A percentile compares a stretch with the other conserved stretches of the same genome.
phyloP scores from a whole-genome alignment of 2,113 vertebrate genomes.

The Cyphotilapia sp. region DNA sequence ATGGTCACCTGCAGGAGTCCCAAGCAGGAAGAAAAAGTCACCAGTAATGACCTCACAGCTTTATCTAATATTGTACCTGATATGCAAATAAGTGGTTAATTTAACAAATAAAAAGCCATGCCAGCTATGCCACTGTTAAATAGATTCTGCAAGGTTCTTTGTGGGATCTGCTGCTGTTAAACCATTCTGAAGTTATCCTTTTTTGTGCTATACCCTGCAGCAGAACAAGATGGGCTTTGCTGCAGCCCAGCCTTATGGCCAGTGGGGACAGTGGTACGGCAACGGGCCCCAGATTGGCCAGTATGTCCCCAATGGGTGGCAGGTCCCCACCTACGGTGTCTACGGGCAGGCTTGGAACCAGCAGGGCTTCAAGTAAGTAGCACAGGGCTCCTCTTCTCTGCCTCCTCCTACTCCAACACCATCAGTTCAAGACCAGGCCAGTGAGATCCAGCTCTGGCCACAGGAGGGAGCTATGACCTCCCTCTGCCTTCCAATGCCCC shows the following conservation, averaged over 20 bases:
- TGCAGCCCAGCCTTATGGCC: constrained; percentile 85
- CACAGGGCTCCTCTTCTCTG: constrained; percentile 41
- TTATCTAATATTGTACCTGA: background rate
- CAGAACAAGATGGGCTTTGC: constrained; percentile 91
- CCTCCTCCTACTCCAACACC: constrained; percentile 42
- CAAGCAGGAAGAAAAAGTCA: background rate
- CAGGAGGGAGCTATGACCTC: constrained; percentile 20
- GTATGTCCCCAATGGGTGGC: constrained; percentile 96
- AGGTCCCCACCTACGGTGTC: constrained; percentile 89
- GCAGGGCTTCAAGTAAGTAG: constrained; percentile 92
- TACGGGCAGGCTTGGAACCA: constrained; percentile 96
- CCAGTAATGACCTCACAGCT: background rate
- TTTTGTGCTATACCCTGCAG: constrained; percentile 21
- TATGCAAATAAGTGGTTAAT: background rate
- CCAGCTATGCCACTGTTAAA: background rate
- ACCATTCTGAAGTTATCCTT: background rate
- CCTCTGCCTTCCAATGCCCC: background rate
- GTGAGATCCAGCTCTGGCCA: constrained; percentile 39
- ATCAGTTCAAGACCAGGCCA: constrained; percentile 28
- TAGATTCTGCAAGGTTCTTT: background rate
- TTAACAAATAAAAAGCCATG: background rate
- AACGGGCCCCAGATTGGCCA: constrained; percentile 91
- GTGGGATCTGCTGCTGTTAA: background rate
- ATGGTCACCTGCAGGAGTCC: background rate
- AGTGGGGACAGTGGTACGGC: constrained; percentile 97